Evolutionary conservation across 2,113 vertebrate species (phyloP), one percentile per base, ranked within the genome.

Genomic region (Nyctibius bracteatus): DNA sequence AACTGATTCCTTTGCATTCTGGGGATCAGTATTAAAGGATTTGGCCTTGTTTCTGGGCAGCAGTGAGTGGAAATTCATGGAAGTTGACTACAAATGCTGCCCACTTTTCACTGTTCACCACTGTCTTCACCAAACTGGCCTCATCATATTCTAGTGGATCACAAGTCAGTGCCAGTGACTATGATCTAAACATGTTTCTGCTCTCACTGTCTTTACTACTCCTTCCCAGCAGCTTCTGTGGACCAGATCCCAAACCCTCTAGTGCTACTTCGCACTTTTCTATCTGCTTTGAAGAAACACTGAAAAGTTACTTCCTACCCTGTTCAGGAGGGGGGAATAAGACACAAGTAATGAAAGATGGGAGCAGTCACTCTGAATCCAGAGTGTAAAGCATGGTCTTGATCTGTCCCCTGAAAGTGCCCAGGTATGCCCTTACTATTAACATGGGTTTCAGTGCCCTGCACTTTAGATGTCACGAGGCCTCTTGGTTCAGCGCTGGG

Each of bases 1-100:
- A 81, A 92, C 90, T 88, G 90, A 94, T 94, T 59, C 86, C 41
- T 79, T 65, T 94, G 83, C 96, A 82, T 94, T 93, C 62, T 79
- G 77, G 74, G 37, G 72, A 96, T 92, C 86, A 87, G 92, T 54
- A 3, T 75, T 91, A 92, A 92, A 81, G 88, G 88, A 91, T 96
- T 92, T 91, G 37, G 23, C 70, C 65, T 87, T 93, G 28, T 74
- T 92, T 91, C 65, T 95, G 88, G 86, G 81, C 57, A 79, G 52
- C 61, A 75, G 47, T 54, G 61, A 92, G 62, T 61, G 44, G 37
- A 68, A 70, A 39, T 92, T 83, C 31, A 18, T 59, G 74, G 61
- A 87, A 41, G 12, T 9, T 81, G 35, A 37, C 52, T 86, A 44
- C 28, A 88, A 68, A 54, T 12, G 8, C 61, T 71, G 14, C 55